phyloP scores from a whole-genome alignment of 2,797 vertebrate genomes.

The Bucorvus abyssinicus region DNA sequence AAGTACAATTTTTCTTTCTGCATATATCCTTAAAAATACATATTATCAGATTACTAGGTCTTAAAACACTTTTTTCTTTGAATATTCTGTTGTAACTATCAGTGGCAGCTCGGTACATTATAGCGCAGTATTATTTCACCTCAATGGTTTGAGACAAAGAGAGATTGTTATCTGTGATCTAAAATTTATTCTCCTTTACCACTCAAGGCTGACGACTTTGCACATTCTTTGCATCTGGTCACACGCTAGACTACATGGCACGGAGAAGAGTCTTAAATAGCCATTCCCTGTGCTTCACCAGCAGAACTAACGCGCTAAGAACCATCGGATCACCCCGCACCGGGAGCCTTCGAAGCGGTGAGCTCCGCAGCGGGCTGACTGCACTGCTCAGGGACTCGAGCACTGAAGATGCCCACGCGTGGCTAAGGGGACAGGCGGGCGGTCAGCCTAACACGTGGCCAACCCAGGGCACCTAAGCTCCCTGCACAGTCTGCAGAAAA shows the following conservation, averaged over 20 bases:
- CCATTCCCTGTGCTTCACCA: not conserved
- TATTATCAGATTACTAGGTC: conserved; percentile 35
- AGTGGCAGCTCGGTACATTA: not conserved
- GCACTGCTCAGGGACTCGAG: not conserved
- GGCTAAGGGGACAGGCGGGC: not conserved
- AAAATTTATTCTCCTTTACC: not conserved
- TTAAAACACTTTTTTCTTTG: not conserved
- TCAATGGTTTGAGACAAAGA: not conserved
- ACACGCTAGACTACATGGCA: not conserved
- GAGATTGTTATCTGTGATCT: not conserved
- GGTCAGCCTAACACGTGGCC: not conserved
- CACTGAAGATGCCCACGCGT: rapidly evolving
- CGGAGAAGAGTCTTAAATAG: not conserved
- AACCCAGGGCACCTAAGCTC: not conserved
- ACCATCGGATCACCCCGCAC: not conserved
- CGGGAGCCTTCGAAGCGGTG: not conserved
- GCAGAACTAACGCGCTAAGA: not conserved
- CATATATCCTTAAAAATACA: conserved; percentile 40
- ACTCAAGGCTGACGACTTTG: not conserved
- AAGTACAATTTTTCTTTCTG: conserved; percentile 26
- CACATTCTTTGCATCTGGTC: not conserved
- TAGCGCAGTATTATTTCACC: not conserved
- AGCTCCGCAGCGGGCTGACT: rapidly evolving
- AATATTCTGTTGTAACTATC: not conserved
- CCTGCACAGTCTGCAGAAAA: rapidly evolving